Percentiles rank a stretch among this genome's conserved stretches.
phyloP scores from a whole-genome alignment of 2,113 vertebrate species.

The Gobio gobio region DNA sequence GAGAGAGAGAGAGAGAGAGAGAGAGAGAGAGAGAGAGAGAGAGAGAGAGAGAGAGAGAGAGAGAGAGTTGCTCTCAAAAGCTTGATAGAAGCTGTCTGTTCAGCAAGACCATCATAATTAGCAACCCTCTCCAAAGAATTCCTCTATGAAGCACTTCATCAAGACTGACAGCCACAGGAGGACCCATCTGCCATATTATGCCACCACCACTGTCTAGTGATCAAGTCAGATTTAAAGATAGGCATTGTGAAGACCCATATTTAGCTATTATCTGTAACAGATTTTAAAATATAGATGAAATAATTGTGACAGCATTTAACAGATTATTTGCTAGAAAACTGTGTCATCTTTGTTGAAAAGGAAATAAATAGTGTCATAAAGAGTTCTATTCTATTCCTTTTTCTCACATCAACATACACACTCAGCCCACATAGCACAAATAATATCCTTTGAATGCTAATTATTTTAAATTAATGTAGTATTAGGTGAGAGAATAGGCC shows the following conservation, averaged over 20 bases:
- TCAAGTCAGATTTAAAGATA: neutral
- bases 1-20: too few relatives aligned
- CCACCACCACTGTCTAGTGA: neutral
- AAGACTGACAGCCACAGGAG: constrained; percentile 43
- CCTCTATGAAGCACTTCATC: constrained; percentile 53
- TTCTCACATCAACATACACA: neutral
- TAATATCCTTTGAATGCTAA: constrained; percentile 46
- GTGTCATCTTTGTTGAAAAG: neutral
- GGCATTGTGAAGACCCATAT: neutral
- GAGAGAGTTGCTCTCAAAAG: neutral
- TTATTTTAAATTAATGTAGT: constrained; percentile 65
- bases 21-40: too few relatives aligned
- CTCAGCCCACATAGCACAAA: neutral
- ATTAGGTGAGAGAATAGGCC: constrained; percentile 54
- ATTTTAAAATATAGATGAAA: neutral
- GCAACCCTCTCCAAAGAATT: constrained; percentile 46
- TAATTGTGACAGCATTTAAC: neutral
- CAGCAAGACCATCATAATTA: constrained; percentile 57
- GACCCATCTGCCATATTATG: constrained; percentile 47
- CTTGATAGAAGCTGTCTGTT: constrained; percentile 43
- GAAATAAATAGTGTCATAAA: neutral
- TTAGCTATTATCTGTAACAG: neutral
- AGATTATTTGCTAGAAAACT: neutral
- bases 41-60: too few relatives aligned
- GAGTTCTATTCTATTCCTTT: neutral